Evolutionary conservation across 2,797 vertebrate species (phyloP).

Genomic region (Ispidina lecontei): DNA sequence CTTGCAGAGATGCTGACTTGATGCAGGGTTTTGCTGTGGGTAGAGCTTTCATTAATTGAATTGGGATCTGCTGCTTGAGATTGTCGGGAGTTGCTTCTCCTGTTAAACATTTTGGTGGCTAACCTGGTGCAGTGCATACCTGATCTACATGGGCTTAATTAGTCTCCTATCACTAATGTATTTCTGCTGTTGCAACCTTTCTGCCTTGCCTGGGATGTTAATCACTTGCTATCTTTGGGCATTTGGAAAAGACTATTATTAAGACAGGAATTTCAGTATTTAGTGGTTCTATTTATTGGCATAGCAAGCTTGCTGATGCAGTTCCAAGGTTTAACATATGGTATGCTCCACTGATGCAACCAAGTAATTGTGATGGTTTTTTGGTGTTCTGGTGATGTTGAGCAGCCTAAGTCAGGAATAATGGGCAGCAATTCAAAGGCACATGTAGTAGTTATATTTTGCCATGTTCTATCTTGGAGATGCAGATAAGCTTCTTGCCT

Average conservation of each 20-base stretch:
- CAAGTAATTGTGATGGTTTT: neutral
- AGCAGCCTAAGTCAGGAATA: neutral
- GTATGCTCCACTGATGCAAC: neutral
- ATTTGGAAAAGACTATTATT: conserved; percentile 12
- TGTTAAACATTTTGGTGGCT: neutral
- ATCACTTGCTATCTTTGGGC: neutral
- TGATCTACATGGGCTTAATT: neutral
- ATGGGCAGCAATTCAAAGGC: neutral
- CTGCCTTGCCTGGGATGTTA: neutral
- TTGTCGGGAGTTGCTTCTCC: neutral
- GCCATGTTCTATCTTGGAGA: neutral
- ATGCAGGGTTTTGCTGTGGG: neutral
- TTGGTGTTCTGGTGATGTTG: neutral
- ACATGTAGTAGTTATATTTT: rapidly evolving
- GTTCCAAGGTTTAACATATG: neutral
- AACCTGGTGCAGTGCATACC: neutral
- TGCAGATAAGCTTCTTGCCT: neutral
- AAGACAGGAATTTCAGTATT: neutral
- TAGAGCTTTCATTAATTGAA: neutral
- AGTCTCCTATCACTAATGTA: neutral
- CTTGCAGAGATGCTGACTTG: neutral
- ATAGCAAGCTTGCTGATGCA: neutral
- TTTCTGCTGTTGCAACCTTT: neutral
- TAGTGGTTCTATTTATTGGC: neutral
- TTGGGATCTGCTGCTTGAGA: neutral